Evolutionary conservation across 2,888 invertebrate genomes (phyloP), one percentile per base, ranked within the genome.

Genomic region (Oscheius sp.): DNA sequence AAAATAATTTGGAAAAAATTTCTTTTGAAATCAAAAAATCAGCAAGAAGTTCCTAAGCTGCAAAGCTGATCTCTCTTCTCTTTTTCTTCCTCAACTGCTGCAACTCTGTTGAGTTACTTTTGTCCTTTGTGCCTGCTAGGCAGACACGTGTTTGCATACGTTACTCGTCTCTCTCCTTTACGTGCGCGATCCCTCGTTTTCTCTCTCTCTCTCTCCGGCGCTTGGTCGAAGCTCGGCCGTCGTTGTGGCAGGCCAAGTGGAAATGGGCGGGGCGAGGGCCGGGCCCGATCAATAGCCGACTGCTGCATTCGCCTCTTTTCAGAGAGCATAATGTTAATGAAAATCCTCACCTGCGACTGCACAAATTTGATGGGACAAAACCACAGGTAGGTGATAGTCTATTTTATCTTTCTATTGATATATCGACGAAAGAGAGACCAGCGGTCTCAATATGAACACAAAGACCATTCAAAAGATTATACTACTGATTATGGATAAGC

Each of bases 311-410:
- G 59, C 59, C 59, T 62, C 62, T 47, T 62, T 49, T 62, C 62
- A 62, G 47, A 62, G 62, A 62, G 62, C 59, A 59, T 59, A 47
- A 62, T 69, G 70, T 71, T 65, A 69, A 77, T 77, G 77, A 73
- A 71, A 70, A 71, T 77, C 44, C 72, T 75, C 33, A 62, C 72
- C 59, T 77, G 77, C 73, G 77, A 75, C 71, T 77, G 77, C 72
- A 57, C 57, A 36, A 74, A 68, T 59, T 74, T 73, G 70, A 77
- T 77, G 77, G 77, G 77, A 61, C 77, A 77, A 63, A 75, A 73
- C 67, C 74, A 74, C 70, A 77, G 77, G 77, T 73, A 68, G 73
- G 73, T 50, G 22, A 54, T 54, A 54, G 17, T 32, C 14, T 61
- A 17, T 61, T 33, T 61, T n/a, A n/a, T n/a, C n/a, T n/a, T n/a